Percentiles rank a stretch among this genome's conserved stretches.
Evolutionary conservation across 2,888 invertebrate genomes (phyloP).

Genomic region (Cantharis rustica): DNA sequence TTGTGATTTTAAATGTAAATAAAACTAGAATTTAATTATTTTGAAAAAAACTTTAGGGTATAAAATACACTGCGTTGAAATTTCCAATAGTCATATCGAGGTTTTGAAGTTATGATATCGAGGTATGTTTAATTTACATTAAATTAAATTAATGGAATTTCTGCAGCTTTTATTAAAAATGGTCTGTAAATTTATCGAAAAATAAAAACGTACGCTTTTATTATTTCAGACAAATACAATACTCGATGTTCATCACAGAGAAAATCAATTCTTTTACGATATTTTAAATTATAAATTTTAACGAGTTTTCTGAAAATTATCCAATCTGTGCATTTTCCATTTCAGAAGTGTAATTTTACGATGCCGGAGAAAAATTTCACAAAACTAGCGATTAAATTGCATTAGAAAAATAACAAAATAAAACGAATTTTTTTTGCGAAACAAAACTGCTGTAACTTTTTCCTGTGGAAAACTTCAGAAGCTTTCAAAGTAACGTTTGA

Average conservation of each 20-base stretch:
- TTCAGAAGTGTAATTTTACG: neutral
- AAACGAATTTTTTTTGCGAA: neutral
- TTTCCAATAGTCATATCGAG: too few species aligned
- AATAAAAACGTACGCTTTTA: neutral
- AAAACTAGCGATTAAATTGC: neutral
- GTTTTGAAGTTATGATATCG: too few species aligned
- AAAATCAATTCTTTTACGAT: neutral
- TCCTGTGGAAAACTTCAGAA: neutral
- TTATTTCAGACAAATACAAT: neutral
- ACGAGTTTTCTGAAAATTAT: neutral
- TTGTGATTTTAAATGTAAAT: too few species aligned
- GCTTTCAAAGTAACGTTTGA: neutral
- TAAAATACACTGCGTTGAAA: too few species aligned
- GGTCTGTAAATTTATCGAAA: too few species aligned
- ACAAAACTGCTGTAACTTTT: neutral
- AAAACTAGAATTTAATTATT: too few species aligned
- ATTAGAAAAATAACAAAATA: neutral
- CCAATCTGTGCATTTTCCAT: neutral
- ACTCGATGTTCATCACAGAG: neutral
- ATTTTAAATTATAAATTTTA: neutral
- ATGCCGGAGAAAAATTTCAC: neutral
- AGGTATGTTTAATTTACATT: too few species aligned
- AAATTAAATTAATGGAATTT: too few species aligned
- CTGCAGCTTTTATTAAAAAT: too few species aligned
- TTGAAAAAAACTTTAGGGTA: too few species aligned